Base-by-base conservation (phyloP, 2,888 invertebrate species). In the Horisme vitalbata region DNA sequence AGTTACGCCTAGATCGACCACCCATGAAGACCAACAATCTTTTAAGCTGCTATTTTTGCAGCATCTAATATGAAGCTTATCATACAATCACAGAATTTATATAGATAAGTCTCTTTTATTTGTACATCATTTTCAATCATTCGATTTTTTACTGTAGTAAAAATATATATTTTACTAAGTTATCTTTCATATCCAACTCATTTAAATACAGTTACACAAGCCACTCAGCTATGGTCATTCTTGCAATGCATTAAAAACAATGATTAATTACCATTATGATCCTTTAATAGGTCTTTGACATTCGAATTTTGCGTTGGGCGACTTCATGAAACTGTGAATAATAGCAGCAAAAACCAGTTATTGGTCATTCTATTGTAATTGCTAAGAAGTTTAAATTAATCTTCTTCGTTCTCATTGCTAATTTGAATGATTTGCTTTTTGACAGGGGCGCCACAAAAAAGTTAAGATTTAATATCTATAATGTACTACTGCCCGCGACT, bases 211-310 rank as follows among this genome's bases (percentile, higher is more conserved):
- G 82, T 80, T 82, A 81, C 63, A 55, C 55, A 63, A 56, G 47
- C 60, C 59, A 65, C 71, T 68, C 55, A 60, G 69, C 63, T 65
- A 63, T 66, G 63, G 63, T 65, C 71, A 70, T 71, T 71, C 56
- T 62, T 71, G 68, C 55, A 54, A 51, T 59, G 67, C 61, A 71
- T 77, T 79, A 83, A 84, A 84, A 83, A 82, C 74, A 63, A 75
- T 82, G 84, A 87, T 84, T 71, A 75, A 86, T 87, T 70, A 68
- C 71, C 55, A 63, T 61, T 70, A 61, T 67, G 64, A 67, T 74
- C 70, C 69, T 70, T 49, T 60, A 68, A 68, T 67, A 71, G 76
- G 72, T 78, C 71, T 63, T 76, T 74, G 79, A 79, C 75, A 69
- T 75, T 66, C 57, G 55, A 68, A 65, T 54, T 59, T 57, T 56